Evolutionary conservation across 2,888 invertebrate genomes (phyloP), one percentile per base, ranked within the genome.

Genomic region (Acanthoscelides obtectus): DNA sequence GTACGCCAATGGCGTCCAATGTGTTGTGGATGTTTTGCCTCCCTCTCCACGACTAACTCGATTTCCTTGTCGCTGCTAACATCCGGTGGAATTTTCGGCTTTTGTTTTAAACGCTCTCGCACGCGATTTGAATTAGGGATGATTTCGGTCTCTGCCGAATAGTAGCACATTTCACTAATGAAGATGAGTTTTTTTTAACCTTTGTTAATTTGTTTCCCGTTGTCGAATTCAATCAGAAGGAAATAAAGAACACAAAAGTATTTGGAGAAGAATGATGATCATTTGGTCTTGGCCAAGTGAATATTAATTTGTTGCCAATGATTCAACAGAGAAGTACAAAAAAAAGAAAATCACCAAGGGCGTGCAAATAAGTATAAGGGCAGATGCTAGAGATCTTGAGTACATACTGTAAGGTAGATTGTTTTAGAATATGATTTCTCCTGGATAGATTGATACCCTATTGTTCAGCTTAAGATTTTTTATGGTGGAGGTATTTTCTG

Each of bases 11-110:
- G 82, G 83, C 83, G 84, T 83, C 80, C 83, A 83, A 84, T 83
- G 85, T 84, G 84, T 84, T 84, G 84, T 84, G 83, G 82, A 84
- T 84, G 84, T 84, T 84, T 84, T 84, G 80, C 81, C 81, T 81
- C 80, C 81, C 80, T 77, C 78, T 79, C 78, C 79, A 78, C 75
- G 77, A 72, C 70, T 82, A 81, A 81, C 77, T 79, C 76, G 79
- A 81, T 81, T 81, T 79, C 74, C 65, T 45, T 45, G 45, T 45
- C 69, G 69, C 12, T 45, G 45, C 45, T 45, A 45, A 45, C 45
- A 12, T 45, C 17, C 71, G 75, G 74, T 78, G 75, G 74, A 80
- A 79, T 77, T 80, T 80, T 78, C 76, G 77, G 77, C 79, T 80
- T 80, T 80, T 74, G 79, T 80, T 81, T 81, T 80, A 78, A 77